These are phyloP conservation scores for Amyelois transitella DNA, from an alignment of 1,140 invertebrate species.

Conservation along the genomic window DNA sequence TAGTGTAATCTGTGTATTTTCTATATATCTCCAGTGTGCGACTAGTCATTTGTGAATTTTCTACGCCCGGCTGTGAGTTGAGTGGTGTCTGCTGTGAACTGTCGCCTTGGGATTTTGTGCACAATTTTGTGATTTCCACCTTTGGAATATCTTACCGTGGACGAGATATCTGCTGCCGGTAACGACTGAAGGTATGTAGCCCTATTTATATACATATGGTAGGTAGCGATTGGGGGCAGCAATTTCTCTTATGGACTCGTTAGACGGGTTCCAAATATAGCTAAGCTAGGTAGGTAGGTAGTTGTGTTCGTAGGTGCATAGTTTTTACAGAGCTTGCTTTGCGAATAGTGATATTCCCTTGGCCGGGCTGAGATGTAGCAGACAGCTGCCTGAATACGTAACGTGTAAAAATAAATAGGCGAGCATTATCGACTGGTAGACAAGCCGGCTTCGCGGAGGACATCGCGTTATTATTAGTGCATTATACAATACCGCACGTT, in stretches of 20 bases:
- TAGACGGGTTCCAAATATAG: conserved; percentile 64
- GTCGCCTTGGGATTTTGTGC: conserved; percentile 47
- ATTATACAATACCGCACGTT: conserved; percentile 38
- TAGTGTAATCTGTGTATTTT: conserved; percentile 70
- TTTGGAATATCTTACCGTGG: conserved; percentile 47
- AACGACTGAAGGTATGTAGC: conserved; percentile 46
- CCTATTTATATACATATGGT: conserved; percentile 8
- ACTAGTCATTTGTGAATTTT: conserved; percentile 64
- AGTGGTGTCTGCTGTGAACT: conserved; percentile 60
- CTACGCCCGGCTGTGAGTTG: conserved; percentile 64
- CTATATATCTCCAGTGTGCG: conserved; percentile 56
- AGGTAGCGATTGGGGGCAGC: conserved; percentile 40
- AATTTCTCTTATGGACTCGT: conserved; percentile 41
- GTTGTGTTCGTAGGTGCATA: conserved; percentile 10
- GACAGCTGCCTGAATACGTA: conserved; percentile 70
- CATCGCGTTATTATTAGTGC: conserved; percentile 57
- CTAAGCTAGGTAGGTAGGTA: conserved; percentile 14
- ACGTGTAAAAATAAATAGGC: conserved; percentile 72
- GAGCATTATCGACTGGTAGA: conserved; percentile 63
- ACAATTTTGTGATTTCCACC: conserved; percentile 61
- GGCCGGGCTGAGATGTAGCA: conserved; percentile 56
- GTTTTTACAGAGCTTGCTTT: conserved; percentile 33
- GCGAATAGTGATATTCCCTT: conserved; percentile 62
- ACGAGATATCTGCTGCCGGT: conserved; percentile 27
- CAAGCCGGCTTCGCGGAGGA: conserved; percentile 61